These are phyloP conservation scores for Lithophane ornitopus DNA, from an alignment of 2,888 invertebrate genomes.

Conservation along the genomic window DNA sequence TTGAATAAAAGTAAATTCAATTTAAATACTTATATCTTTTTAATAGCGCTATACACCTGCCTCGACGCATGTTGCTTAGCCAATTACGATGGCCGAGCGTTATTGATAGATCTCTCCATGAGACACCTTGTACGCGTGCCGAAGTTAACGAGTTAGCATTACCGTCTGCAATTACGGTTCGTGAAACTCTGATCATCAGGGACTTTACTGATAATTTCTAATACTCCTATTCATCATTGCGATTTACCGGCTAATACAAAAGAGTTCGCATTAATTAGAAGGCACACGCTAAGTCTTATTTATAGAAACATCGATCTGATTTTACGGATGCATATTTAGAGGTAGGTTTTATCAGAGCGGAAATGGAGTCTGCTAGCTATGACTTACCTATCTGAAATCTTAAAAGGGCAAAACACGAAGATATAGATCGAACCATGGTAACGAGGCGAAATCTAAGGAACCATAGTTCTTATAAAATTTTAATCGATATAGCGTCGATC, in stretches of 20 bases:
- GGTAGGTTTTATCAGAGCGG: not conserved
- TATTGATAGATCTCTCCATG: constrained; percentile 81
- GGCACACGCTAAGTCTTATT: constrained; percentile 13
- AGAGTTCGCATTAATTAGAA: constrained; percentile 6
- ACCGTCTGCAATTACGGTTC: constrained; percentile 58
- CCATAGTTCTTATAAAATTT: not conserved
- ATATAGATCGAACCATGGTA: not conserved
- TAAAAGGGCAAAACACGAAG: not conserved
- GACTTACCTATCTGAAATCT: not conserved
- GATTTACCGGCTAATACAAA: constrained; percentile 1
- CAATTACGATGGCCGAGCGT: constrained; percentile 80
- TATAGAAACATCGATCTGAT: not conserved
- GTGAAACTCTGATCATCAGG: constrained; percentile 54
- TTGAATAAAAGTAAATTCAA: constrained; percentile 63
- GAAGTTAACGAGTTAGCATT: constrained; percentile 64
- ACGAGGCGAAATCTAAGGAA: not conserved
- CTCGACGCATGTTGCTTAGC: constrained; percentile 72
- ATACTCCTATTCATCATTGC: constrained; percentile 15
- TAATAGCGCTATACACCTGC: constrained; percentile 84
- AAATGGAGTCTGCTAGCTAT: not conserved
- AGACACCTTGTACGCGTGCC: constrained; percentile 83
- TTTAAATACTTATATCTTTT: constrained; percentile 70
- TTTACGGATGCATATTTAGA: not conserved
- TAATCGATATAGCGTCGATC: not conserved
- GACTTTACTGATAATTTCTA: constrained; percentile 53